Percentiles rank a stretch among this genome's conserved stretches.
Conservation (phyloP, 2,888 invertebrate species). For the Meliscaeva auricollis region DNA sequence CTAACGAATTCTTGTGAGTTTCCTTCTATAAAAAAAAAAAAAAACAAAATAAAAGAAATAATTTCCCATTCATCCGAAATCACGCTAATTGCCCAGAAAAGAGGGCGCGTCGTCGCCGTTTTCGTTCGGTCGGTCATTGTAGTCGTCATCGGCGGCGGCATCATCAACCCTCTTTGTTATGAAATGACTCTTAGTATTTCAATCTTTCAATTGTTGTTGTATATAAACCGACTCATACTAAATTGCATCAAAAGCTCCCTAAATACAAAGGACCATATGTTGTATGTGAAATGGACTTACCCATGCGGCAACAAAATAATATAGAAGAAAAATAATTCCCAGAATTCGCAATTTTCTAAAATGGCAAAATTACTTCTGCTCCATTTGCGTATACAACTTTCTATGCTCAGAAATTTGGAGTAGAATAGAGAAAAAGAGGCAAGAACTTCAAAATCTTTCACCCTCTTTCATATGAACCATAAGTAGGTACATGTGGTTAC, state of each 20-base stretch:
- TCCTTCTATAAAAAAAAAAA: neutral
- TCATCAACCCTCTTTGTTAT: slow-evolving; percentile 23
- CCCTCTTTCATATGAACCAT: neutral
- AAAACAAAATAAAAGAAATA: neutral
- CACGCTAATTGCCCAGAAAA: slow-evolving; percentile 49
- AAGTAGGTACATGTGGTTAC: slow-evolving; percentile 32
- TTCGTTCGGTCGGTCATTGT: neutral
- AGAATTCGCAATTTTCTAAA: slow-evolving; percentile 70
- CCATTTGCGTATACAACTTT: slow-evolving; percentile 69
- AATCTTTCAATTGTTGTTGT: slow-evolving; percentile 25
- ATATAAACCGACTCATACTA: neutral
- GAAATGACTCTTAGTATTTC: slow-evolving; percentile 32
- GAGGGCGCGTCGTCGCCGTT: slow-evolving; percentile 11
- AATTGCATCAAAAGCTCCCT: slow-evolving; percentile 47
- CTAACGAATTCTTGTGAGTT: slow-evolving; percentile 35
- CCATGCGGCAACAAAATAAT: slow-evolving; percentile 40
- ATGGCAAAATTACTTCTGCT: slow-evolving; percentile 73
- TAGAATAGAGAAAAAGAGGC: slow-evolving; percentile 18
- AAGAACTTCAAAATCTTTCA: slow-evolving; percentile 20
- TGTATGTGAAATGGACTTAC: slow-evolving; percentile 32
- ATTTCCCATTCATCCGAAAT: slow-evolving; percentile 41
- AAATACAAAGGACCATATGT: slow-evolving; percentile 56
- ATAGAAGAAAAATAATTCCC: slow-evolving; percentile 48
- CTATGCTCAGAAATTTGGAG: slow-evolving; percentile 49
- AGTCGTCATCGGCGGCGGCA: neutral